phyloP scores from a whole-genome alignment of 2,113 vertebrate genomes.

The Halichoerus grypus region DNA sequence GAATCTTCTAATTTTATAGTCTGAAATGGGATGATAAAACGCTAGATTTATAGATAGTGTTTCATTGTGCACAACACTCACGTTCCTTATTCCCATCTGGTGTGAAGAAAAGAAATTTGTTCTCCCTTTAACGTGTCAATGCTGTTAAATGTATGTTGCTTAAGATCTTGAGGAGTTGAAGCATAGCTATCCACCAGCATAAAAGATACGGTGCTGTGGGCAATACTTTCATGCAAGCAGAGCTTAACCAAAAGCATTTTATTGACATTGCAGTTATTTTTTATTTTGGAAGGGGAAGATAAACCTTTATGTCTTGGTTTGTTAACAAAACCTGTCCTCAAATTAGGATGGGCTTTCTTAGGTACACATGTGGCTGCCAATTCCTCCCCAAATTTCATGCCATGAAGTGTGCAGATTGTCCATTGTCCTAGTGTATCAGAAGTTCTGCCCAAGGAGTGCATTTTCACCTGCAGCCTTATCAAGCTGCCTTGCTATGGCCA shows the following conservation, averaged over 20 bases:
- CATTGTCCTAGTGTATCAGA: background rate
- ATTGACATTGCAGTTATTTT: background rate
- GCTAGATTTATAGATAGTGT: conserved; percentile 62
- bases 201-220: conserved; percentile 52
- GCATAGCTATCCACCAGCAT: conserved; percentile 18
- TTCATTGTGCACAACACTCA: conserved; percentile 71
- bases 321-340: conserved; percentile 13
- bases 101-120: conserved; percentile 81
- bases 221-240: conserved; percentile 19
- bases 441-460: background rate
- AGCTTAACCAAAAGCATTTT: conserved; percentile 63
- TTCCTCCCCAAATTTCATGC: background rate
- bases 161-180: conserved; percentile 70
- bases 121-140: conserved; percentile 70
- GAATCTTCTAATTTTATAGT: conserved; percentile 76
- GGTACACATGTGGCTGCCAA: background rate
- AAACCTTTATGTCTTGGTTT: conserved; percentile 55
- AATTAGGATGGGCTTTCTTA: background rate
- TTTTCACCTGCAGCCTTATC: background rate
- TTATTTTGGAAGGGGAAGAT: background rate
- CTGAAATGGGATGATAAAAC: conserved; percentile 72
- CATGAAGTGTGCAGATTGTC: background rate
- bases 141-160: conserved; percentile 68
- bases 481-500: background rate
- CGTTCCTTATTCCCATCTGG: conserved; percentile 77